phyloP scores from a whole-genome alignment of 2,797 vertebrate species.

The Eurystomus glaucurus region DNA sequence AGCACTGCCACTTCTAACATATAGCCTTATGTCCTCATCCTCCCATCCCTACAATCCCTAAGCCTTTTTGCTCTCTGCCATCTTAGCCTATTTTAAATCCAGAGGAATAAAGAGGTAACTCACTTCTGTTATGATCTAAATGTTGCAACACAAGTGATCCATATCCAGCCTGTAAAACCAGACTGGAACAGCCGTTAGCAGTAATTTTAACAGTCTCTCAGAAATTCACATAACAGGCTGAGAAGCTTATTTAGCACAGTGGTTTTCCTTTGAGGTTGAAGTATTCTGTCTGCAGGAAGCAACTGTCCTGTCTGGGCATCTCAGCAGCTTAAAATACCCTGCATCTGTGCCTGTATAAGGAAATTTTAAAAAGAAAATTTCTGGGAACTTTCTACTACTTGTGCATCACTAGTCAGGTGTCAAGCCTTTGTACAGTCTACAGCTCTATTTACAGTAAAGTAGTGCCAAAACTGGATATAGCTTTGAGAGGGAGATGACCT shows the following conservation, averaged over 20 bases:
- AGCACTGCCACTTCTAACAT: background rate
- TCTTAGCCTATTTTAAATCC: background rate
- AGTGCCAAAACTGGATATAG: background rate
- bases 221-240: background rate
- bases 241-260: background rate
- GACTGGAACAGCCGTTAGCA: background rate
- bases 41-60: background rate
- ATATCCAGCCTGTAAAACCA: background rate
- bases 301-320: background rate
- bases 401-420: background rate
- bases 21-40: background rate
- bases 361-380: background rate
- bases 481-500: background rate
- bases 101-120: background rate
- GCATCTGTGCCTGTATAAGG: background rate
- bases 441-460: background rate
- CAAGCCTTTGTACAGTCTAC: background rate
- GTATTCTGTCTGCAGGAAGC: background rate
- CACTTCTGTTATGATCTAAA: background rate
- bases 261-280: background rate
- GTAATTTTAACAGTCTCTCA: background rate
- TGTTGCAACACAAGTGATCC: background rate
- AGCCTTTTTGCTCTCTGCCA: background rate
- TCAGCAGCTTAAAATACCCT: background rate
- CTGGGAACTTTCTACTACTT: background rate